Conservation (phyloP, 2,113 vertebrate genomes). For the Aspidoscelis tigris region DNA sequence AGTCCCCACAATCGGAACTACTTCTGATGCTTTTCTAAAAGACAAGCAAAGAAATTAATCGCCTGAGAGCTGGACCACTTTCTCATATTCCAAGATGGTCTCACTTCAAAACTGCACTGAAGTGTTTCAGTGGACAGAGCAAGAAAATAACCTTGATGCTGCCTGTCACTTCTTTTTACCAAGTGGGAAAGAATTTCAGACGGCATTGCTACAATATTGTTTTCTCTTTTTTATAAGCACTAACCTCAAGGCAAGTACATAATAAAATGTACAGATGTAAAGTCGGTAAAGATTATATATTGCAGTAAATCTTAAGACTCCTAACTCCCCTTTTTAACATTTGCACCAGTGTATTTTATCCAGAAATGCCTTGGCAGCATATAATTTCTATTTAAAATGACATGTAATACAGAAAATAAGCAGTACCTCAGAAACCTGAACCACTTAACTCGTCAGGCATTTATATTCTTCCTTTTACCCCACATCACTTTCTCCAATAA, state of each 20-base stretch:
- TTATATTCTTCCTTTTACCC: neutral
- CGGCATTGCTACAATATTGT: neutral
- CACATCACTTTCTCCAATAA: neutral
- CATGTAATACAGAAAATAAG: neutral
- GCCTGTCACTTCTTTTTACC: slow-evolving; percentile 8
- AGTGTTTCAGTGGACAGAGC: slow-evolving; percentile 12
- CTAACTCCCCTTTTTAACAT: neutral
- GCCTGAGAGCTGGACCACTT: neutral
- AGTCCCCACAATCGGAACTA: neutral
- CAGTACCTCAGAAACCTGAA: neutral
- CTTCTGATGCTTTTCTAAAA: slow-evolving; percentile 15
- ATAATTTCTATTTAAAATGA: slow-evolving; percentile 15
- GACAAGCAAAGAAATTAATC: slow-evolving; percentile 41
- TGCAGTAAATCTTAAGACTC: neutral
- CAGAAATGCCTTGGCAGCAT: neutral
- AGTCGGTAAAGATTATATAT: rapidly evolving
- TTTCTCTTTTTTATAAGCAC: neutral
- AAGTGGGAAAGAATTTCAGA: neutral
- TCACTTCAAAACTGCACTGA: slow-evolving; percentile 27
- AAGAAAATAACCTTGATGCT: neutral
- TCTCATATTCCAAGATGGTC: neutral
- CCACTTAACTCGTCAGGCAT: neutral
- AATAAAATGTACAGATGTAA: slow-evolving; percentile 6
- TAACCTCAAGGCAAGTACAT: neutral
- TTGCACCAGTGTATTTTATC: rapidly evolving